Percentiles rank a stretch among this genome's conserved stretches.
phyloP scores from a whole-genome alignment of 1,140 invertebrate species.

The Neoseiulus cucumeris region DNA sequence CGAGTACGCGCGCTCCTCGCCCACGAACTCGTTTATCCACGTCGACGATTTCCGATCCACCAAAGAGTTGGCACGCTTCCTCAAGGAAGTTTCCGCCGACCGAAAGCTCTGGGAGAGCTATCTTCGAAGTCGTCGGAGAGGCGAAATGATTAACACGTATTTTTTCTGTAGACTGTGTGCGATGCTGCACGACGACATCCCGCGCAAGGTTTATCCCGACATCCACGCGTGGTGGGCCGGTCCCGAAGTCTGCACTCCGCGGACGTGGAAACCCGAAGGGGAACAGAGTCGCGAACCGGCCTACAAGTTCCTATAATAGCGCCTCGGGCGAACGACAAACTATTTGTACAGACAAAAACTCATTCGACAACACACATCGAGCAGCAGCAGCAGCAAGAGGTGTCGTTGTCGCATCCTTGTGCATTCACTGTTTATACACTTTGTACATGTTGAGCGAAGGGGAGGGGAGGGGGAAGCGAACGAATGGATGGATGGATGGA shows the following conservation, averaged over 20 bases:
- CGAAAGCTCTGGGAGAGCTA: neutral
- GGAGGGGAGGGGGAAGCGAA: too few relatives aligned
- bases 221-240: constrained; percentile 24
- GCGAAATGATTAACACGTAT: constrained; percentile 79
- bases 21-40: constrained; percentile 71
- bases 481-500: too few relatives aligned
- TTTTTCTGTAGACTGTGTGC: constrained; percentile 89
- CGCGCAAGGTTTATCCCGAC: constrained; percentile 33
- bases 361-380: too few relatives aligned
- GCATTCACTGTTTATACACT: too few relatives aligned
- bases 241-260: constrained; percentile 12
- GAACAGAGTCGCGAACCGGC: neutral
- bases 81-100: constrained; percentile 30
- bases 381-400: too few relatives aligned
- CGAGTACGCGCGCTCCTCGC: constrained; percentile 60
- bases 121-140: constrained; percentile 35
- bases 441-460: too few relatives aligned
- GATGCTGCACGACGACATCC: constrained; percentile 47
- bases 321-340: too few relatives aligned
- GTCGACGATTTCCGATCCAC: constrained; percentile 78
- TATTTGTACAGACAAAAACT: too few relatives aligned
- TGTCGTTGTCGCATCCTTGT: too few relatives aligned
- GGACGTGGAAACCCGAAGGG: neutral
- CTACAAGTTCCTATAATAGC: neutral
- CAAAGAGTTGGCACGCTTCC: constrained; percentile 58